Evolutionary conservation across 2,888 invertebrate species (phyloP), one percentile per base, ranked within the genome.

Genomic region (Eubasilissa splendida): DNA sequence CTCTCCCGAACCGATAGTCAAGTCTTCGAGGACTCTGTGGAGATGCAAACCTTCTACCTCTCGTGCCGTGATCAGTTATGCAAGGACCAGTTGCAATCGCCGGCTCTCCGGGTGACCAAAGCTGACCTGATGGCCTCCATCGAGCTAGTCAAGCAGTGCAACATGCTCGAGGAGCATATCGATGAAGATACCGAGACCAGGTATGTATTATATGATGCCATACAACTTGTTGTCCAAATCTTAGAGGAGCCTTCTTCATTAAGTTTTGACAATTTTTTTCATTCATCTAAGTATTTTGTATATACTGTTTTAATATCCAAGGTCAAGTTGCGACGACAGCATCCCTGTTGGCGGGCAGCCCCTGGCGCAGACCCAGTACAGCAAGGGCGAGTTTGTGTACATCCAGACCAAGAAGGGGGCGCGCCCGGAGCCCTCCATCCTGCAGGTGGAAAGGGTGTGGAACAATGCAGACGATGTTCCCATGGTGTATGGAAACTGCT

Each of bases 1-100:
- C 90, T 97, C 0, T 96, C 97, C 0, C 93, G 97, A 12, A 95
- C 96, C 0, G 98, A 99, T 89, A 98, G 99, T 3, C 97, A 97
- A 87, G 94, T 97, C 68, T 99, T 98, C 89, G 98, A 99, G 86
- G 99, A 99, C 88, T 95, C 98, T 0, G 93, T 97, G 53, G 98
- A 98, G 86, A 91, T 99, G 75, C 99, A 99, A 88, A 93, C 94
- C 11, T 97, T 94, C 88, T 99, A 97, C 88, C 95, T 99, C 65
- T 93, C 93, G 42, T 94, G 94, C 83, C 90, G 96, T 0, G 90
- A 91, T 85, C 90, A 93, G 84, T 88, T 96, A 1, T 99, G 98
- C 86, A 94, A 94, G 83, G 93, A 94, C 85, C 95, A 95, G 9
- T 90, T 99, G 4, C 93, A 95, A 81, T 97, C 98, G 0, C 96